Base-by-base conservation (phyloP, 1,140 invertebrate species). In the Eurosta solidaginis region DNA sequence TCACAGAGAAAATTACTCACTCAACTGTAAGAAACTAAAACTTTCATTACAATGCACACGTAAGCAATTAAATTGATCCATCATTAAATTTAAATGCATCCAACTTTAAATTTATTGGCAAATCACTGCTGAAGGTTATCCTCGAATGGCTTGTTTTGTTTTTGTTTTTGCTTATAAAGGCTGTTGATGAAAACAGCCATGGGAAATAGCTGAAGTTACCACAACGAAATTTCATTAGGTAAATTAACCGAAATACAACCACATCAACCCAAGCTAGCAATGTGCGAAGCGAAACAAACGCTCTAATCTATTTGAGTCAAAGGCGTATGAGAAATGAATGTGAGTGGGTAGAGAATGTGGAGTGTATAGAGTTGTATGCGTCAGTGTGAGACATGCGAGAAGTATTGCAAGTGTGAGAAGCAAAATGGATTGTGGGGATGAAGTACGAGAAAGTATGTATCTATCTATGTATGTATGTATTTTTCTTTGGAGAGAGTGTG, bases 211-310 rank as follows among this genome's bases (percentile, higher is more conserved):
- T n/a, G n/a, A n/a, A 42, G 12, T 68, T 9, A 68, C 59, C 59
- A 68, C 59, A 68, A 40, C 27, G 59, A 20, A 68, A 9, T 68
- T 68, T 68, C 59, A 68, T 68, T 40, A 68, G 59, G 33, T 40
- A 40, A 68, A 68, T 68, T 36, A 40, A 40, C 59, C 59, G 10
- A 40, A 68, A 6, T 68, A 22, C 17, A 68, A 22, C 59, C 59
- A 9, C 59, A 68, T 20, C n/a, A n/a, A n/a, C n/a, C n/a, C n/a
- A n/a, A 40, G 7, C 59, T 3, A 68, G n/a, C 33, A 68, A 68
- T 68, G 36, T 68, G n/a, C 1, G 33, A 22, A 40, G n/a, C n/a
- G n/a, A 42, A 68, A 40, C 33, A 68, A 6, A 68, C n/a, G 14
- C n/a, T 29, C 17, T 20, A 68, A n/a, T 68, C 12, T 7, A 68